Evolutionary conservation across 2,888 invertebrate species (phyloP), one percentile per base, ranked within the genome.

Genomic region (Nemotelus pantherinus): DNA sequence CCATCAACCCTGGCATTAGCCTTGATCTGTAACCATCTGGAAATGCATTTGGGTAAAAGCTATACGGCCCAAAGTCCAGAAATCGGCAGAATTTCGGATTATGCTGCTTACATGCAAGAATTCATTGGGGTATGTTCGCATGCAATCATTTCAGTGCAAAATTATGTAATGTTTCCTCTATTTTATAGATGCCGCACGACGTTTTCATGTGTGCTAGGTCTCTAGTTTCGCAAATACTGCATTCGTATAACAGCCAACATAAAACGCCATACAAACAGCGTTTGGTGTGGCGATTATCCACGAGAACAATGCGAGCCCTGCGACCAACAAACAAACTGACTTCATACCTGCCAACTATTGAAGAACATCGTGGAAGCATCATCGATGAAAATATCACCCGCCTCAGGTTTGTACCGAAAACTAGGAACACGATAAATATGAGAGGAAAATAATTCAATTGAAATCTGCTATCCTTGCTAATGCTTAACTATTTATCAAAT

Each of bases 1-100:
- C 91, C 94, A 79, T 92, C 93, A 67, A 93, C 93, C 79, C 88
- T 95, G 80, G 95, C 95, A 9, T 88, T 96, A 68, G 93, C 94
- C 74, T 88, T 96, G 80, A 89, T 96, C 80, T 92, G 92, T 84
- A 88, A 91, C 80, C 93, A 94, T 84, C 88, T 95, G 80, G 93
- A 92, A 84, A 86, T 88, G 80, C 77, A 77, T 71, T 48, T 70
- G 86, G 81, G 85, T 87, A 84, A 85, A 87, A 84, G 84, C 85
- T 85, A 82, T 84, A 77, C 83, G 81, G 81, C 65, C 55, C 86
- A 84, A 78, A 90, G 89, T 63, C 89, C 87, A 78, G 87, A 91
- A 83, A 87, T 92, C 65, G 89, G 92, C 83, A 89, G 90, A 82
- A 89, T 94, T 79, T 90, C 92, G 83, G 91, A 93, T 81, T 91